Base-by-base conservation (phyloP, 1,140 invertebrate species). In the Drosophila nasuta region DNA sequence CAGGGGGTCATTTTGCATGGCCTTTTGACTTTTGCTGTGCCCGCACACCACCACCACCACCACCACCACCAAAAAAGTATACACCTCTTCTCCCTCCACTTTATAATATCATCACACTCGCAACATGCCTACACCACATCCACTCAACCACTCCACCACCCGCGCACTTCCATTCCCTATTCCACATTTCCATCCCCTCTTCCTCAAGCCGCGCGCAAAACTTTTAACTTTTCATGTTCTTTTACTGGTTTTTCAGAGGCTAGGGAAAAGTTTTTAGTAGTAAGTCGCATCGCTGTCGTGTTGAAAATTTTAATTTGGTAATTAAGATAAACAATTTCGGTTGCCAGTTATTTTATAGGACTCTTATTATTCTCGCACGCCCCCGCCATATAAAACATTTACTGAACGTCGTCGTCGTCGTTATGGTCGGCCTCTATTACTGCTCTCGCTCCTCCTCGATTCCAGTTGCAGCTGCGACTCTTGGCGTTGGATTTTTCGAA, bases 311-410 rank as follows among this genome's bases (percentile, higher is more conserved):
- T 90, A 89, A 89, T 89, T 89, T 91, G 78, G 88, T 80, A 83
- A 91, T 91, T 91, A 91, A 91, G 88, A 89, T 88, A 91, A 91
- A 88, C 83, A 88, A 89, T 88, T 83, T 83, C 80, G 79, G 85
- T 69, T 78, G 66, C 69, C 77, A 89, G 80, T 88, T 88, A 80
- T 82, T 80, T 76, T 79, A 81, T 70, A 57, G 54, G 35, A 57
- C 54, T 33, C 35, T 33, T 11, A n/a, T 33, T 11, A n/a, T n/a
- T n/a, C 33, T n/a, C 57, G 28, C 45, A 46, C 46, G 30, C 35
- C 38, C 52, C 30, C 17, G 13, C 7, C 17, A 71, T 64, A 62
- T 49, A 75, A 25, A 25, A 78, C 78, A 75, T 75, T 81, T 85
- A 70, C 20, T 38, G 10, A n/a, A 25, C 20, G 3, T 25, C 20